Base-by-base conservation (phyloP, 2,113 vertebrate genomes). In the Tenrec ecaudatus region DNA sequence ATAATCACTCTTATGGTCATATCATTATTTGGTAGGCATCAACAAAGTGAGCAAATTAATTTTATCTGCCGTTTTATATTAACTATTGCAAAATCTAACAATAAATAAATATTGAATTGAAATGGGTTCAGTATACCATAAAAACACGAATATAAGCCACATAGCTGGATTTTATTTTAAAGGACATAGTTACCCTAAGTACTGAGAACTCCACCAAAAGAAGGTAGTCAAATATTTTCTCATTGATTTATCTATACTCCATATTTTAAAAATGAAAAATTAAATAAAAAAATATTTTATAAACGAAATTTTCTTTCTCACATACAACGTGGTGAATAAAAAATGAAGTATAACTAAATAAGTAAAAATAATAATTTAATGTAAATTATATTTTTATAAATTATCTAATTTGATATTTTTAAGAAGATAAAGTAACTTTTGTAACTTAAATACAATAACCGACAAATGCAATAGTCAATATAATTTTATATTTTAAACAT, bases 361-460 rank as follows among this genome's bases (percentile, higher is more conserved):
- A 92, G 71, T 38, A 38, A 12, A 81, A 15, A 76, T 29, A 76
- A 60, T 29, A 68, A 69, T 10, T 31, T 66, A 64, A 73, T 62
- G 2, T 53, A 91, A 83, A 73, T 12, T 1, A 19, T 31, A 1
- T 16, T 40, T 84, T 31, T 79, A 57, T 80, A 62, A 83, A 60
- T 57, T 15, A 68, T 73, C 7, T 60, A 20, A 47, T n/a, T 71
- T 2, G 4, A 91, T 83, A 94, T 66, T 27, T 77, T 31, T 64
- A 93, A 81, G 1, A 89, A 22, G 36, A n/a, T 89, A 79, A 31
- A 89, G 0, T 25, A 60, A 22, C 8, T 85, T 1, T 3, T 2
- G 79, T n/a, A 57, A 36, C 91, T 84, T 86, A 71, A 86, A 16
- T 90, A 3, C 16, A 88, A 27, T 85, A 85, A 93, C 60, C 11